phyloP scores from a whole-genome alignment of 1,140 invertebrate species.

The Lepidotrigona ventralis region DNA sequence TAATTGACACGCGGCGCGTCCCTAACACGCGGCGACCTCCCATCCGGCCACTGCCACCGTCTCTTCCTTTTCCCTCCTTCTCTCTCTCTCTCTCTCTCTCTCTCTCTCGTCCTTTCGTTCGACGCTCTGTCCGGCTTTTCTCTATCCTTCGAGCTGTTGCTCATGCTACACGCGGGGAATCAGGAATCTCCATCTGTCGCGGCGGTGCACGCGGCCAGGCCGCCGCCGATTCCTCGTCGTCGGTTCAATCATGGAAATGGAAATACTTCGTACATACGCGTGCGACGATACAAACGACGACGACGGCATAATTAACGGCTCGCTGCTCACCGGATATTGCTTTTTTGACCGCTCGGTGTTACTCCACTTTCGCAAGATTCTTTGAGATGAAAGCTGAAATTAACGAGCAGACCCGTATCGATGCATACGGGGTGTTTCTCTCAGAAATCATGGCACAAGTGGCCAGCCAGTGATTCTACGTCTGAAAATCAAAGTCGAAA shows the following conservation, averaged over 20 bases:
- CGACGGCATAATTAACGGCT: constrained; percentile 59
- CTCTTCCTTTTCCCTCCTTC: constrained; percentile 17
- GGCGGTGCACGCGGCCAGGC: constrained; percentile 48
- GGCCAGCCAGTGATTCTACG: too few species aligned
- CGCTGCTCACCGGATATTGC: constrained; percentile 51
- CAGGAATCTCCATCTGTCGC: constrained; percentile 76
- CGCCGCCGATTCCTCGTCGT: constrained; percentile 60
- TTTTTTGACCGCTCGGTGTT: constrained; percentile 42
- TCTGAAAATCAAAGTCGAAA: too few species aligned
- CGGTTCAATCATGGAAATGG: constrained; percentile 74
- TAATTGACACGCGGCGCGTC: constrained; percentile 80
- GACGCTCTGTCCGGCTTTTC: constrained; percentile 5
- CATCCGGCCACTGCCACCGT: constrained; percentile 49
- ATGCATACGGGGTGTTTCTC: neutral
- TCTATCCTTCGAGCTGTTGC: constrained; percentile 36
- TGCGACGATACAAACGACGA: constrained; percentile 15
- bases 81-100: neutral
- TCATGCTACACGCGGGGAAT: constrained; percentile 63
- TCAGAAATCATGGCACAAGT: too few species aligned
- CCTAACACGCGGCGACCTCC: constrained; percentile 79
- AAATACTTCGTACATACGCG: constrained; percentile 62
- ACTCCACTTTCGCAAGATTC: constrained; percentile 7
- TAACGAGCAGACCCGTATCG: constrained; percentile 14
- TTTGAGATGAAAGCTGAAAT: constrained; percentile 27
- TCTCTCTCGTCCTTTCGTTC: neutral